Percentiles rank a stretch among this genome's conserved stretches.
These are phyloP conservation scores for Netelia fuscicornis DNA, from an alignment of 2,888 invertebrate species.

Conservation along the genomic window DNA sequence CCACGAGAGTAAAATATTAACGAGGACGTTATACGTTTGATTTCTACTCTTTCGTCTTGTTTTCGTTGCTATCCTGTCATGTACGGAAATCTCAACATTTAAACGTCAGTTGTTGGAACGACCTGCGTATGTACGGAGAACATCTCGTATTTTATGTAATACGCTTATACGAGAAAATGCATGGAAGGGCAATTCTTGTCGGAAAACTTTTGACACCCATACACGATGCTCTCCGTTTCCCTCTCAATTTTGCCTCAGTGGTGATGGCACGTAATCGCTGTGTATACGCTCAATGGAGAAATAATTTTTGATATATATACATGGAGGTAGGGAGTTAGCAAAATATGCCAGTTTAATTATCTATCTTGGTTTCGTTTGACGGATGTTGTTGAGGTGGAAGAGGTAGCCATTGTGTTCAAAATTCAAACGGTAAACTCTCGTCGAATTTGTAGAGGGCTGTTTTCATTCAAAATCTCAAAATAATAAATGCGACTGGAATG, in stretches of 20 bases:
- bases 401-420: too few species aligned
- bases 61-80: too few species aligned
- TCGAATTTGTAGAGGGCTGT: too few species aligned
- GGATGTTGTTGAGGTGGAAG: not conserved
- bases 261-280: conserved; percentile 10
- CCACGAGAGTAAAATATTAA: conserved; percentile 11
- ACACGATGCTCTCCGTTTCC: not conserved
- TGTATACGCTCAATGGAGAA: conserved; percentile 50
- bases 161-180: conserved; percentile 26
- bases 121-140: too few species aligned
- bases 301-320: not conserved
- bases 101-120: too few species aligned
- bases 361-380: conserved; percentile 28
- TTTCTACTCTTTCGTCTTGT: too few species aligned
- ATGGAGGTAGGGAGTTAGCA: not conserved
- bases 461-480: not conserved
- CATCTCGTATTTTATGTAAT: too few species aligned
- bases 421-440: too few species aligned
- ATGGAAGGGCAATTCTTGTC: conserved; percentile 53
- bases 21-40: not conserved
- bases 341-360: conserved; percentile 55
- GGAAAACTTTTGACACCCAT: conserved; percentile 29
- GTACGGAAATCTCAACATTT: too few species aligned
- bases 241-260: conserved; percentile 21
- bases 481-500: too few species aligned